Percentiles rank a stretch among this genome's conserved stretches.
Conservation (phyloP, 2,113 vertebrate species). For the human region DNA sequence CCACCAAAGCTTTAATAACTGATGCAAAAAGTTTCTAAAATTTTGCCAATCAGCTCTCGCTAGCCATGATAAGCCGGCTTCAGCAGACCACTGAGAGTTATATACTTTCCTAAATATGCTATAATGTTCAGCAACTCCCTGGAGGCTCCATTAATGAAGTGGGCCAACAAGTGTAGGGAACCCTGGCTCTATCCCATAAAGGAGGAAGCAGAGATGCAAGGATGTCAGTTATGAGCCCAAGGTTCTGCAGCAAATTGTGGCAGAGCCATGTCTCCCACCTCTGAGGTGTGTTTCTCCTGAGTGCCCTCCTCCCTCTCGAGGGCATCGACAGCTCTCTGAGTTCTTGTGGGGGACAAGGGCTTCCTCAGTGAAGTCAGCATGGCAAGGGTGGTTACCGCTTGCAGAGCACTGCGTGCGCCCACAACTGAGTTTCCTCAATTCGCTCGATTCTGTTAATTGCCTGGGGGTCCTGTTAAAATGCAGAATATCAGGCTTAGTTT, state of each 20-base stretch:
- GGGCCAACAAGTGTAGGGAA: not conserved
- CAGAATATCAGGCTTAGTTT: not conserved
- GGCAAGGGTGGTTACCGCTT: not conserved
- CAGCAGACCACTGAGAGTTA: not conserved
- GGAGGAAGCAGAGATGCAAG: not conserved
- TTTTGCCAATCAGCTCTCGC: not conserved
- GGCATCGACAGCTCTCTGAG: not conserved
- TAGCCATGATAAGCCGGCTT: not conserved
- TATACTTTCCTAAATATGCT: not conserved
- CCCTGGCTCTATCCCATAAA: not conserved
- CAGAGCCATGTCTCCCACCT: not conserved
- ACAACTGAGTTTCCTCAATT: not conserved
- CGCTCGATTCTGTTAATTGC: not conserved
- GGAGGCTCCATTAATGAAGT: not conserved
- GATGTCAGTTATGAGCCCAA: not conserved
- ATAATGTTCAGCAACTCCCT: not conserved
- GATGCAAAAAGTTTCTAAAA: not conserved
- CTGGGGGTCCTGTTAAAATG: not conserved
- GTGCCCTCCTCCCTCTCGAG: not conserved
- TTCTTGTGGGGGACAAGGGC: not conserved
- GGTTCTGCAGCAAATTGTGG: rapidly evolving
- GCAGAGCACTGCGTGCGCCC: not conserved
- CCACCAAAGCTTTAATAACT: not conserved
- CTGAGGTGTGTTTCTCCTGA: not conserved
- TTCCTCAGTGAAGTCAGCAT: not conserved